Conservation (phyloP, 2,113 vertebrate species). For the Dromas ardeola region DNA sequence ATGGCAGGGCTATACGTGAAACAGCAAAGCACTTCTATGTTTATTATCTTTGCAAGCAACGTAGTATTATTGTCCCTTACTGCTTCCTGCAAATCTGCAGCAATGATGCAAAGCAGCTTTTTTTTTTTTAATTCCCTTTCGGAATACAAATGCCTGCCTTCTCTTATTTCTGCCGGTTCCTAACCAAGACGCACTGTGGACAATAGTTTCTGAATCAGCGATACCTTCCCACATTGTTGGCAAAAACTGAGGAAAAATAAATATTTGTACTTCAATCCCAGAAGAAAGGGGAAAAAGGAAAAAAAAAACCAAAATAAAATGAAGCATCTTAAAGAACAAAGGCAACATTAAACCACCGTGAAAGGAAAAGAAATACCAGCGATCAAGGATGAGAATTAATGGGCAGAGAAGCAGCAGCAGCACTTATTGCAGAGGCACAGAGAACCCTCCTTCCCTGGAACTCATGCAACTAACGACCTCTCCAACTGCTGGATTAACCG, state of each 20-base stretch:
- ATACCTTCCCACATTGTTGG: slow-evolving; percentile 25
- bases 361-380: slow-evolving; percentile 51
- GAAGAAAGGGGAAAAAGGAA: neutral
- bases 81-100: slow-evolving; percentile 66
- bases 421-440: slow-evolving; percentile 64
- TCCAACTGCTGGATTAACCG: slow-evolving; percentile 69
- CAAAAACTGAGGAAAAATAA: slow-evolving; percentile 45
- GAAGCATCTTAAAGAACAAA: slow-evolving; percentile 13
- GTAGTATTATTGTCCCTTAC: neutral
- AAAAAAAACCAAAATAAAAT: neutral
- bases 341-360: slow-evolving; percentile 41
- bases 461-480: slow-evolving; percentile 76
- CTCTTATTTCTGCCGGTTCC: slow-evolving; percentile 43
- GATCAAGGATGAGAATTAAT: slow-evolving; percentile 18
- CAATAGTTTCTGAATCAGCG: slow-evolving; percentile 66
- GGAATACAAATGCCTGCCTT: slow-evolving; percentile 74
- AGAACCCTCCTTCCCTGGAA: slow-evolving; percentile 43
- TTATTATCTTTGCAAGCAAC: slow-evolving; percentile 55
- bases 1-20: neutral
- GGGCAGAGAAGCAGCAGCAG: slow-evolving; percentile 44
- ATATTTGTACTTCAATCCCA: neutral
- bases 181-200: slow-evolving; percentile 35
- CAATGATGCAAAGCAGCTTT: slow-evolving; percentile 68
- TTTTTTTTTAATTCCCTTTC: slow-evolving; percentile 60
- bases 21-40: slow-evolving; percentile 29